These are phyloP conservation scores for Cyrtodaria siliqua DNA, from an alignment of 2,888 invertebrate species.

Conservation along the genomic window DNA sequence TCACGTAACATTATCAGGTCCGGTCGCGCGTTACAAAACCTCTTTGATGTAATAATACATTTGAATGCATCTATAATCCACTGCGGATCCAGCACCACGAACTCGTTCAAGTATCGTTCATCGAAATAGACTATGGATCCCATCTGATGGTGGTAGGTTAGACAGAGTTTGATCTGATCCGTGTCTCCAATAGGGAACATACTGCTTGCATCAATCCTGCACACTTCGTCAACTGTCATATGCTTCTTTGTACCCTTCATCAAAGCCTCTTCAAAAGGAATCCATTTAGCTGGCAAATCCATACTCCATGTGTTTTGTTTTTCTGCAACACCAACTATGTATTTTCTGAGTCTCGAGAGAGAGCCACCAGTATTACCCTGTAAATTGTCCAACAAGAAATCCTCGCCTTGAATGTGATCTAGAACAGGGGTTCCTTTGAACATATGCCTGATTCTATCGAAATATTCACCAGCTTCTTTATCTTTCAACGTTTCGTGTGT, in stretches of 20 bases:
- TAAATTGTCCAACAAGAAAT: slow-evolving; percentile 22
- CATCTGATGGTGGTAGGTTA: slow-evolving; percentile 28
- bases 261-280: slow-evolving; percentile 22
- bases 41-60: slow-evolving; percentile 34
- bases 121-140: slow-evolving; percentile 31
- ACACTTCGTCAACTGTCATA: slow-evolving; percentile 17
- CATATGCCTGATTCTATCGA: slow-evolving; percentile 18
- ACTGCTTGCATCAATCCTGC: slow-evolving; percentile 3
- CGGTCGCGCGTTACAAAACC: slow-evolving; percentile 15
- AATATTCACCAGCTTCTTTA: slow-evolving; percentile 12
- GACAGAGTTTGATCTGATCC: slow-evolving; percentile 23
- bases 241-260: not conserved
- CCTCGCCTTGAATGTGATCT: slow-evolving; percentile 35
- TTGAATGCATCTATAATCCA: slow-evolving; percentile 40
- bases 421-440: slow-evolving; percentile 20
- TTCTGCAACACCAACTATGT: not conserved
- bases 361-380: not conserved
- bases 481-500: slow-evolving; percentile 3
- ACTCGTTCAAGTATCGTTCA: slow-evolving; percentile 16
- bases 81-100: slow-evolving; percentile 32
- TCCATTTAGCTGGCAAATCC: slow-evolving; percentile 32
- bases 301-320: not conserved
- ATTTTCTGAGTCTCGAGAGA: not conserved
- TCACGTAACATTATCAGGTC: slow-evolving; percentile 1
- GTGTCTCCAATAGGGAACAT: slow-evolving; percentile 2